Base-by-base conservation (phyloP, 2,888 invertebrate genomes). In the Perizoma flavofasciatum region DNA sequence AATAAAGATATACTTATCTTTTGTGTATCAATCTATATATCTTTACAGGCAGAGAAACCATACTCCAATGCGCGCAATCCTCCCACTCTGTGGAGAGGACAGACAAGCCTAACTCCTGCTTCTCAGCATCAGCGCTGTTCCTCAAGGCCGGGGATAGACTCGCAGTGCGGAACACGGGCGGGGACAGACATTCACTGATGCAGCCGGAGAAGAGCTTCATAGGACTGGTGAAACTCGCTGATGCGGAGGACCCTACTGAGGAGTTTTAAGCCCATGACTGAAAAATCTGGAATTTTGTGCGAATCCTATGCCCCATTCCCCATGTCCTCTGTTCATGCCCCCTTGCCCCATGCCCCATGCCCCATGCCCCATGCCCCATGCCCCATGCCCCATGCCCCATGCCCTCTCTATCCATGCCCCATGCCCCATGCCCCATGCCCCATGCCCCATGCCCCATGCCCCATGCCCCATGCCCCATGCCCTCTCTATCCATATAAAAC, bases 151-250 rank as follows among this genome's bases (percentile, higher is more conserved):
- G 95, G 9, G 97, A 97, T 75, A 92, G 88, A 22, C 85, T 97
- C 9, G 93, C 94, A 5, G 84, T 97, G 8, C 93, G 94, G 54
- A 97, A 97, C 74, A 93, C 96, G 1, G 94, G 94, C 10, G 94
- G 94, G 9, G 93, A 94, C 49, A 85, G 95, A 50, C 95, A 94
- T 78, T 94, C 95, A 0, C 84, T 96, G 49, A 95, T 96, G 88
- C 94, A 95, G 73, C 93, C 94, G 0, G 96, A 96, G 67, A 96
- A 96, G 80, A 96, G 96, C 72, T 97, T 96, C 89, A 96, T 97
- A 71, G 97, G 97, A 40, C 91, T 96, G n/a, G 93, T 96, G 54
- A 96, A 95, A 83, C 85, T 96, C n/a, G 94, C 94, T 10, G 95
- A 95, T 69, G 86, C 89, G 0, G 85, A 85, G 34, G 88, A 88